These are phyloP conservation scores for Sebastes itinus DNA, from an alignment of 2,797 vertebrate species.

Conservation along the genomic window DNA sequence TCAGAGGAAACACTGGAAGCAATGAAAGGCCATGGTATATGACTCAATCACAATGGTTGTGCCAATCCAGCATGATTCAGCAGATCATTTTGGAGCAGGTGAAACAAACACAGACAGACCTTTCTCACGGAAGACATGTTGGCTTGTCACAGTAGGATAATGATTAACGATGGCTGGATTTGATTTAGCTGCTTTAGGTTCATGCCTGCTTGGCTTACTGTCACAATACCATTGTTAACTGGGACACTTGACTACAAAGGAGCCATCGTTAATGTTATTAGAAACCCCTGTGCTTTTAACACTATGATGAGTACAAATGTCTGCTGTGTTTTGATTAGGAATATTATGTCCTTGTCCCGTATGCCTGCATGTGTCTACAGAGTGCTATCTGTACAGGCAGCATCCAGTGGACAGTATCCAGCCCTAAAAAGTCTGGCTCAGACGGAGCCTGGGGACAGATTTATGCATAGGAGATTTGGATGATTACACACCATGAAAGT, in stretches of 20 bases:
- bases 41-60: background rate
- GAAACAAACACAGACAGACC: background rate
- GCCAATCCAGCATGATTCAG: constrained; percentile 10
- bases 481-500: constrained; percentile 62
- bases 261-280: background rate
- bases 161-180: constrained; percentile 21
- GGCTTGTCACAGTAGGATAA: background rate
- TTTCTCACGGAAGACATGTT: background rate
- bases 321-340: background rate
- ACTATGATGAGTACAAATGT: background rate
- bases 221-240: background rate
- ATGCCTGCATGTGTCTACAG: background rate
- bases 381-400: constrained; percentile 17
- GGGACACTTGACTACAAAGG: background rate
- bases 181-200: constrained; percentile 7
- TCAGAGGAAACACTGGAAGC: background rate
- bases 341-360: background rate
- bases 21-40: background rate
- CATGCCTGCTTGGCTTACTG: background rate
- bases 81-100: background rate
- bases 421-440: constrained; percentile 47
- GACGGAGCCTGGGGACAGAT: constrained; percentile 58
- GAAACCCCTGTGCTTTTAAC: constrained; percentile 5
- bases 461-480: constrained; percentile 67
- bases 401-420: background rate